phyloP scores from a whole-genome alignment of 2,113 vertebrate genomes.

The Sciurus niger region DNA sequence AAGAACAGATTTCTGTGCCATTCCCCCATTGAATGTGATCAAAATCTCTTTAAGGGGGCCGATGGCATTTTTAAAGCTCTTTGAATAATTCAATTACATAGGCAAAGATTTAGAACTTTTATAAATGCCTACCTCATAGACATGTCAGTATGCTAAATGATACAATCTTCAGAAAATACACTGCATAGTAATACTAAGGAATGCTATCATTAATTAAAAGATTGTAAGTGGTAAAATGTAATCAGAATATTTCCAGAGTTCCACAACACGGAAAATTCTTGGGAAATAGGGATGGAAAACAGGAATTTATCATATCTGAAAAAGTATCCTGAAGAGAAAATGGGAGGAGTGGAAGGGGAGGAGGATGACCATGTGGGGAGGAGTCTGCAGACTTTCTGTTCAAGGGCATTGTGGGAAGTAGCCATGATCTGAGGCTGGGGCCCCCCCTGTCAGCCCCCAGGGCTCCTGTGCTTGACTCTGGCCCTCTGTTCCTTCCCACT shows the following conservation, averaged over 20 bases:
- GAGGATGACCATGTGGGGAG: constrained; percentile 2
- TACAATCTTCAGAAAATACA: neutral
- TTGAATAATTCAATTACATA: neutral
- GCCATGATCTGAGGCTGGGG: constrained; percentile 77
- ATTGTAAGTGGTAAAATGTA: neutral
- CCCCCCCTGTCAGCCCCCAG: constrained; percentile 84
- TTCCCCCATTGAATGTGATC: neutral
- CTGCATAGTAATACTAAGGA: neutral
- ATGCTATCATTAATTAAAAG: neutral
- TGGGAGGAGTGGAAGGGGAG: neutral
- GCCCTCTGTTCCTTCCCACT: neutral
- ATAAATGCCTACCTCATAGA: neutral
- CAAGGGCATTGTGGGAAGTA: constrained; percentile 89
- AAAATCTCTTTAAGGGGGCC: neutral
- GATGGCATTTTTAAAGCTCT: neutral
- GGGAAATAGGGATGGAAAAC: neutral
- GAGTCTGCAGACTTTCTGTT: constrained; percentile 77
- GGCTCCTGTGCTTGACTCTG: neutral
- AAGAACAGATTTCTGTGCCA: neutral
- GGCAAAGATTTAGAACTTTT: neutral
- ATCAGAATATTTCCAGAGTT: neutral
- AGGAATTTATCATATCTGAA: neutral
- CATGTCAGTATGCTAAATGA: neutral
- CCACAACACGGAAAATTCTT: neutral
- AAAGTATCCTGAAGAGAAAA: neutral